A percentile compares a stretch with the other conserved stretches of the same genome.
phyloP scores from a whole-genome alignment of 2,797 vertebrate genomes.

The Anisognathus igniventris region DNA sequence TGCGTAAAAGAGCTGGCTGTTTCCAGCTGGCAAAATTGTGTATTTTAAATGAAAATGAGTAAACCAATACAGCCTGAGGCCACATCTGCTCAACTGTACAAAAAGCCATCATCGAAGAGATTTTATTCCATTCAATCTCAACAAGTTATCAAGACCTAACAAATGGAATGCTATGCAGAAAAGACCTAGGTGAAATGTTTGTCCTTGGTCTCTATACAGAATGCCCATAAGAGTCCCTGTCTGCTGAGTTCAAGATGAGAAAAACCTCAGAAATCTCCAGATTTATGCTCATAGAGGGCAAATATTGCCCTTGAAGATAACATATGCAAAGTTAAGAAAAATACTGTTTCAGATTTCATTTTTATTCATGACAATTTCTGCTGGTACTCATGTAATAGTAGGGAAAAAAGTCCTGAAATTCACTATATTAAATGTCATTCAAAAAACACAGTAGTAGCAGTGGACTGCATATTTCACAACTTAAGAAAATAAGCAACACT shows the following conservation, averaged over 20 bases:
- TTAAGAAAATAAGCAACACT: not conserved
- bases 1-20: not conserved
- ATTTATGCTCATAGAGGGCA: rapidly evolving
- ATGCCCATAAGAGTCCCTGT: not conserved
- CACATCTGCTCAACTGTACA: not conserved
- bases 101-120: not conserved
- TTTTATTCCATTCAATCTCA: not conserved
- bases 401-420: not conserved
- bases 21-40: not conserved
- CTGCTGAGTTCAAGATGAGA: not conserved
- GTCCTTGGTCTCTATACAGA: not conserved
- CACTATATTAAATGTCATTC: not conserved
- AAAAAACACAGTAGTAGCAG: not conserved
- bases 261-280: not conserved
- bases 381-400: not conserved
- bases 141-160: not conserved
- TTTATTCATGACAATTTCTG: not conserved
- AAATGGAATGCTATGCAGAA: not conserved
- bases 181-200: not conserved
- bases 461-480: not conserved
- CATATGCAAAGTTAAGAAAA: not conserved
- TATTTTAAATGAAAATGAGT: not conserved
- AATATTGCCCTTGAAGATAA: not conserved
- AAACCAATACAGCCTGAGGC: not conserved
- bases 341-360: not conserved